Evolutionary conservation across 2,113 vertebrate genomes (phyloP), one percentile per base, ranked within the genome.

Genomic region (Heterotis niloticus): DNA sequence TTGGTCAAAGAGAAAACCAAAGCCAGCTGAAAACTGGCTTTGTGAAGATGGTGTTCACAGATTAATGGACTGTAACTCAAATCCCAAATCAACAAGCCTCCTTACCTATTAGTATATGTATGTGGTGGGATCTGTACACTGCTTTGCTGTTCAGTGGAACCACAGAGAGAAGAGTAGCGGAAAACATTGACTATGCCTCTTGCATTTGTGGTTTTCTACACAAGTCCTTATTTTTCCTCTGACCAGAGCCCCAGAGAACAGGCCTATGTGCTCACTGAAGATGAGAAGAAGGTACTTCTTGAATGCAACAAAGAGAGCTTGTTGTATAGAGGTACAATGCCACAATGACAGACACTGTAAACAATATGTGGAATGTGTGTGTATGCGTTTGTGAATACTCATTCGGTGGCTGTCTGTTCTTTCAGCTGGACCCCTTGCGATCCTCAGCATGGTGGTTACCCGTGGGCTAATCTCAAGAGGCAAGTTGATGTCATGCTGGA

Each of bases 271-370:
- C 94, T 92, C 0, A 98, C 94, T 23, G 94, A 96, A 5, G 96
- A 96, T 14, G 96, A 99, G 90, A 92, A 69, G 85, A 88, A 84
- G 78, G 85, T 96, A 56, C 91, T 98, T 1, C 90, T 29, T 79
- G 95, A 99, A 82, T 99, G 97, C 85, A 92, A 89, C 74, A 68
- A 85, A 0, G 97, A 99, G 86, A 97, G 96, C 84, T 94, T 96
- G 82, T 91, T 90, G 67, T 96, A 95, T 34, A 94, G 97, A 90
- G 94, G 97, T 99, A 86, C 91, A 96, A 92, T 81, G 24, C n/a
- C 52, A 66, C 7, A 10, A 1, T 23, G 56, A 34, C 16, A 14
- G 51, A 20, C 73, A n/a, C 28, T 79, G 59, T 56, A 62, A 72
- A 29, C 2, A 29, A 57, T 13, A 14, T 51, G 0, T 20, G 5